These are phyloP conservation scores for Triplophysa bombifrons DNA, from an alignment of 2,797 vertebrate genomes.

Conservation along the genomic window DNA sequence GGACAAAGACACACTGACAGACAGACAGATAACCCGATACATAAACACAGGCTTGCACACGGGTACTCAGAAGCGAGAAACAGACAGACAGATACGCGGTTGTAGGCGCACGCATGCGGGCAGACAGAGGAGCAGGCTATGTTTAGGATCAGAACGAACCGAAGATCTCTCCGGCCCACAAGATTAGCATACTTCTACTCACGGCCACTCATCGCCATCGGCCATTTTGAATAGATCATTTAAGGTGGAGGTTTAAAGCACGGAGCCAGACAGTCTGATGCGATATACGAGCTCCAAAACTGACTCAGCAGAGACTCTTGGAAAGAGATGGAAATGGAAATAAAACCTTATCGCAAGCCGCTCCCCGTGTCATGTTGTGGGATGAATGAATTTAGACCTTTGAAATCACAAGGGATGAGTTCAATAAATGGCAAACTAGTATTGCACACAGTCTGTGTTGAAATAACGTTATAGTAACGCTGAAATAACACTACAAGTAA, in stretches of 20 bases:
- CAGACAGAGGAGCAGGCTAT: slow-evolving; percentile 69
- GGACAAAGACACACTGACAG: slow-evolving; percentile 39
- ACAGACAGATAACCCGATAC: slow-evolving; percentile 36
- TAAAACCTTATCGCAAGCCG: not conserved
- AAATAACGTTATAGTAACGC: too few relatives aligned
- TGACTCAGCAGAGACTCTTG: slow-evolving; percentile 33
- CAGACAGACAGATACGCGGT: slow-evolving; percentile 26
- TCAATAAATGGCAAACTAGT: not conserved
- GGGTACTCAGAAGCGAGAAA: slow-evolving; percentile 28
- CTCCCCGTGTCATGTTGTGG: not conserved
- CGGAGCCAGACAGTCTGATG: slow-evolving; percentile 43
- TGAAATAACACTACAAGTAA: too few relatives aligned
- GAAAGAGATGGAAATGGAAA: slow-evolving; percentile 14
- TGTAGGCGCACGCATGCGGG: slow-evolving; percentile 9
- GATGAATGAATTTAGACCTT: not conserved
- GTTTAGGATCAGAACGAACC: slow-evolving; percentile 73
- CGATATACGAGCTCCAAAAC: slow-evolving; percentile 44
- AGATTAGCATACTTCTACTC: slow-evolving; percentile 58
- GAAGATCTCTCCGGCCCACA: slow-evolving; percentile 45
- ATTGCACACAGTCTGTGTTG: not conserved
- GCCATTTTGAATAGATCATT: slow-evolving; percentile 48
- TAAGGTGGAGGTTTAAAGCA: slow-evolving; percentile 36
- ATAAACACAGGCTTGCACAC: slow-evolving; percentile 14
- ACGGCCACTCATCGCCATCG: slow-evolving; percentile 42
- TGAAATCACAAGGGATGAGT: too few relatives aligned